Base-by-base conservation (phyloP, 2,113 vertebrate species). In the Athene noctua region DNA sequence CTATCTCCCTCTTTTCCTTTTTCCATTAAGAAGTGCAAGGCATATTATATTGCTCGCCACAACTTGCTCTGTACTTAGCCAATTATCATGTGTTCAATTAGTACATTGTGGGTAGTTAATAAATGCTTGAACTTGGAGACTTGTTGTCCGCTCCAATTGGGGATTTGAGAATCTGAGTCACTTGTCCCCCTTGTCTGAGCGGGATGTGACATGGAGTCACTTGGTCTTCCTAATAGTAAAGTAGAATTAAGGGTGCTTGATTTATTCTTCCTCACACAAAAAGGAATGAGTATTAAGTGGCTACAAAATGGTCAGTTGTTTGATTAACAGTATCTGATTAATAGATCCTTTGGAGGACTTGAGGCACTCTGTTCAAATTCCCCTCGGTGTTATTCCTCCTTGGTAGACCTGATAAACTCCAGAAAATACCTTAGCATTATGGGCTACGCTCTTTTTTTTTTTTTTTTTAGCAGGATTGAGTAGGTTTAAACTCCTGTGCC, bases 371-470 rank as follows among this genome's bases (percentile, higher is more conserved):
- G 5, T 44, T 40, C 10, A 75, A 57, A 30, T 38, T 73, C 15
- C 4, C 4, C 5, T 77, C 19, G 32, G 0, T 46, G 10, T 30
- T 67, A 23, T 4, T 36, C 23, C 20, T 57, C 11, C 19, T 72
- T 40, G 15, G 4, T 11, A 72, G 36, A 52, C 10, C 13, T 65
- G 6, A 10, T 25, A 21, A 63, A 62, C 12, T 80, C 7, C 27
- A 72, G 32, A 83, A 79, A 71, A 77, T 10, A 4, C 4, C 25
- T 92, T 54, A 20, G 0, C 2, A 34, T 40, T 70, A 12, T 40
- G 20, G 6, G 4, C 9, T 1, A 1, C 6, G 7, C 0, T 2
- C 30, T 34, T 71, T 40, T 40, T 34, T 36, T 17, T 68, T 12
- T 36, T 36, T 71, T 77, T 78, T 46, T 0, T 30, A 29, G 5